Evolutionary conservation across 1,140 invertebrate species (phyloP).

Genomic region (Drosophila cardini): DNA sequence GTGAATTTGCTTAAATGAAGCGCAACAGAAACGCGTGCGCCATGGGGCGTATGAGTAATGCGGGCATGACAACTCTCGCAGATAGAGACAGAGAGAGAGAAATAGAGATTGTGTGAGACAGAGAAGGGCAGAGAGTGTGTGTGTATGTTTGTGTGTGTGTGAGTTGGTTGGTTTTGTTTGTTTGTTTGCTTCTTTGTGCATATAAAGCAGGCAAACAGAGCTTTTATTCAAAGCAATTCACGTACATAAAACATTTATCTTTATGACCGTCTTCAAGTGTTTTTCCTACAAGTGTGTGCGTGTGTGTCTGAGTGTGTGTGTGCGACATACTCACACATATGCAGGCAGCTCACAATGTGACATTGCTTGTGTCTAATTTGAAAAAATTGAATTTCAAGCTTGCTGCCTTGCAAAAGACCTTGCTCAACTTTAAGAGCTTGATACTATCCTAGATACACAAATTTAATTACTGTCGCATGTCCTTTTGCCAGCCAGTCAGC

Average conservation of each 20-base stretch:
- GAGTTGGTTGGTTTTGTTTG: slow-evolving; percentile 39
- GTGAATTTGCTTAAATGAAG: slow-evolving; percentile 68
- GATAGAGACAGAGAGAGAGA: slow-evolving; percentile 23
- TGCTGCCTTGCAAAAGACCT: slow-evolving; percentile 11
- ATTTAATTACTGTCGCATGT: slow-evolving; percentile 75
- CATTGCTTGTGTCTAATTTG: slow-evolving; percentile 46
- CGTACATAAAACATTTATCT: slow-evolving; percentile 83
- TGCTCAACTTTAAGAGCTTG: slow-evolving; percentile 24
- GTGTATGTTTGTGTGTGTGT: slow-evolving; percentile 21
- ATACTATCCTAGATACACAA: slow-evolving; percentile 45
- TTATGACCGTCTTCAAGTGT: slow-evolving; percentile 80
- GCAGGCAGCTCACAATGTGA: slow-evolving; percentile 11
- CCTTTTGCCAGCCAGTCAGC: slow-evolving; percentile 61
- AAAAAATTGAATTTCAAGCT: slow-evolving; percentile 46
- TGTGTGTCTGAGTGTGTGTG: slow-evolving; percentile 32
- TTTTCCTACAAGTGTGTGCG: slow-evolving; percentile 15
- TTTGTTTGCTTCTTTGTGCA: slow-evolving; percentile 48
- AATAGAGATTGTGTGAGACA: not conserved
- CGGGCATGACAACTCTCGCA: slow-evolving; percentile 31
- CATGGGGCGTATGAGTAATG: slow-evolving; percentile 73
- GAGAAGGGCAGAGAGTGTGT: not conserved
- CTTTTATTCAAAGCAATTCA: slow-evolving; percentile 82
- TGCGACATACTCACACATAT: slow-evolving; percentile 6
- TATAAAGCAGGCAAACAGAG: slow-evolving; percentile 72
- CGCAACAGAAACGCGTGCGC: slow-evolving; percentile 25